Evolutionary conservation across 1,140 invertebrate species (phyloP).

Genomic region (Camponotus vicinus): DNA sequence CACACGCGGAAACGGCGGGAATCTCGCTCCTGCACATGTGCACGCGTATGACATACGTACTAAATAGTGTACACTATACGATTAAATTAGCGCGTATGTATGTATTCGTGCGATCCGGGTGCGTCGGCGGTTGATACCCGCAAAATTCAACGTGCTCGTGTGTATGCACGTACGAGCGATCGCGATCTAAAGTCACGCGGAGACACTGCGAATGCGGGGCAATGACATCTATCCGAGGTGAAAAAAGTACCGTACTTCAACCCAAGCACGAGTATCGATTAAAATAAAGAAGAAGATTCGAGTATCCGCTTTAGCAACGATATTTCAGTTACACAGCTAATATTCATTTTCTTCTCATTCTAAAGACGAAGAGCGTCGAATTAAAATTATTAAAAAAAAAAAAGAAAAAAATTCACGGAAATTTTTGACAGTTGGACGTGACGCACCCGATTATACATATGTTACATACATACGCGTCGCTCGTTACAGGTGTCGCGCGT

Average conservation of each 20-base stretch:
- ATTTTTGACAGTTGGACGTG: background rate
- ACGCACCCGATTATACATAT: background rate
- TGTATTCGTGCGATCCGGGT: background rate
- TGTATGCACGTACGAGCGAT: background rate
- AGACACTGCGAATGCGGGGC: too few relatives aligned
- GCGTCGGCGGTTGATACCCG: background rate
- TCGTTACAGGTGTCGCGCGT: background rate
- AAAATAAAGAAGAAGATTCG: too few relatives aligned
- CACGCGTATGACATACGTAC: background rate
- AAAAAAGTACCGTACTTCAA: too few relatives aligned
- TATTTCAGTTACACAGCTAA: too few relatives aligned
- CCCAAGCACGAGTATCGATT: too few relatives aligned
- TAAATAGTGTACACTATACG: background rate
- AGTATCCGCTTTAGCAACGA: too few relatives aligned
- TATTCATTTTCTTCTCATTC: too few relatives aligned
- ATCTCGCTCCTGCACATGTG: background rate
- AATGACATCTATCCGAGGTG: too few relatives aligned
- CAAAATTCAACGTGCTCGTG: too few relatives aligned
- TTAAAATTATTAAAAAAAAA: background rate
- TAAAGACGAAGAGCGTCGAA: too few relatives aligned
- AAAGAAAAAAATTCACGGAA: background rate
- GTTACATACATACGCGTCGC: background rate
- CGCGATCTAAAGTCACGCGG: too few relatives aligned
- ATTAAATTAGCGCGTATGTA: constrained; percentile 34
- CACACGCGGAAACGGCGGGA: background rate